Conservation (phyloP, 2,888 invertebrate genomes). For the Epistrophe eligans region DNA sequence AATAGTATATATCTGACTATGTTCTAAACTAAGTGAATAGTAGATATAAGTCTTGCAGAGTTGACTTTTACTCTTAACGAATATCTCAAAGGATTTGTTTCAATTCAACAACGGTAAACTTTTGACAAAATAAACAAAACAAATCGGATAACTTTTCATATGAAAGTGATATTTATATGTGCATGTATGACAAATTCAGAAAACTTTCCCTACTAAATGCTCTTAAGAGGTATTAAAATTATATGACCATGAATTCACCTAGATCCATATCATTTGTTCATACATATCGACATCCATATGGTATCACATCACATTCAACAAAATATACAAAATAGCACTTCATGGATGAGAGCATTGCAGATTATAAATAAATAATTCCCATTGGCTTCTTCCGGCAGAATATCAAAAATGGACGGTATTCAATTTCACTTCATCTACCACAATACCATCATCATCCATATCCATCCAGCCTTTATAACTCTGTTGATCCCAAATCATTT, state of each 20-base stretch:
- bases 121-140: not conserved
- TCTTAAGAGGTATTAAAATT: conserved; percentile 34
- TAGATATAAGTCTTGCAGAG: too few relatives aligned
- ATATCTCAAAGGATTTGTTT: not conserved
- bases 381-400: conserved; percentile 49
- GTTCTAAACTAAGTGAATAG: too few relatives aligned
- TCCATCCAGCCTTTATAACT: not conserved
- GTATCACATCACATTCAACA: conserved; percentile 31
- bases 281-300: not conserved
- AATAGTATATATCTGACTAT: too few relatives aligned
- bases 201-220: conserved; percentile 4
- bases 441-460: conserved; percentile 14
- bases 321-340: conserved; percentile 39
- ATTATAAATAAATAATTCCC: conserved; percentile 59
- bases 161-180: not conserved
- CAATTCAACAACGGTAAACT: too few relatives aligned
- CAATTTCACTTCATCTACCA: conserved; percentile 46
- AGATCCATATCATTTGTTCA: not conserved
- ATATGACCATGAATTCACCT: conserved; percentile 15
- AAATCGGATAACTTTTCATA: not conserved
- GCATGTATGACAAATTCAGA: not conserved
- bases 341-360: conserved; percentile 41
- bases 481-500: conserved; percentile 17
- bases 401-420: conserved; percentile 53
- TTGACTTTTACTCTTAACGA: too few relatives aligned